Base-by-base conservation (phyloP, 1,140 invertebrate species). In the Anoplophora glabripennis region DNA sequence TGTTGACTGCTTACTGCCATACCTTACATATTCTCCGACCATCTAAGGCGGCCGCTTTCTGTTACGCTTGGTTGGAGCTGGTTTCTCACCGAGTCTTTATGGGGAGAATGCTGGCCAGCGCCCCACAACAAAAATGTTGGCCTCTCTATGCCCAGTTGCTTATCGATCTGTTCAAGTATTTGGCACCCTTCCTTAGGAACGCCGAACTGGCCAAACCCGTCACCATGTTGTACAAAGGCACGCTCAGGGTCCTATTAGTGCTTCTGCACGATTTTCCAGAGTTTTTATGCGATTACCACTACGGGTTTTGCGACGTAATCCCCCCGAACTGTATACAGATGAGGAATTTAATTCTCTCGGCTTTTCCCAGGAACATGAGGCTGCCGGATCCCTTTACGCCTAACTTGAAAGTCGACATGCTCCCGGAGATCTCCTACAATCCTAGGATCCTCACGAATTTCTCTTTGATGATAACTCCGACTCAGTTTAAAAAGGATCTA, bases 251-350 rank as follows among this genome's bases (percentile, higher is more conserved):
- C 0, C 78, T 99, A n/a, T 76, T 99, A 10, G 94, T 99, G 0
- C 79, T 99, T 10, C 81, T 99, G 1, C 96, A 99, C 72, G 98
- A 99, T 77, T 99, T 99, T 76, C 98, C 98, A 0, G 98, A 99
- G 76, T 98, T 99, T 73, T 81, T 99, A 17, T 98, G 96, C 74
- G 97, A 99, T 72, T 99, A 98, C 75, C 95, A 99, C 74, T 99
- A 98, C 73, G 91, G 93, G n/a, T 98, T 99, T 77, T 99, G 97
- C 76, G 97, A 99, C 78, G 94, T 94, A 40, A 99, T 99, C 70
- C 96, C 97, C 61, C 92, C 96, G 0, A 99, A 99, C 75, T 99
- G 97, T 74, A 96, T 99, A 67, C 96, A 98, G 77, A 96, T 99
- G 93, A 84, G 97, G 37, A 99, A 99, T 76, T 80, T 99, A 7